Conservation (phyloP, 2,888 invertebrate species). For the Ferdinandea cuprea region DNA sequence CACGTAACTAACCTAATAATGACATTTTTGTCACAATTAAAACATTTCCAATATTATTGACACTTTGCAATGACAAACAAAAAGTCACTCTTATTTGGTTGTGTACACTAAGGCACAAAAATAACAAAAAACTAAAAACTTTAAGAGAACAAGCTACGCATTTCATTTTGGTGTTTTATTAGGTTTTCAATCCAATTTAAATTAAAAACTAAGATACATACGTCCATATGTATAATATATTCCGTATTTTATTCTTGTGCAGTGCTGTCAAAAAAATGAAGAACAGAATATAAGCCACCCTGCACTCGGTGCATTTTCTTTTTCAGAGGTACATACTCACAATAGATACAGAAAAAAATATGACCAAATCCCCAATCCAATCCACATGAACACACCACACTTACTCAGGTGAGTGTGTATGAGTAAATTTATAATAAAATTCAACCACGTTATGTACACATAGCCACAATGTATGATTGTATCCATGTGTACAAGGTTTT, state of each 20-base stretch:
- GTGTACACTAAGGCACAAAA: too few relatives aligned
- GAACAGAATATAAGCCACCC: constrained; percentile 6
- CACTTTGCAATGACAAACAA: too few relatives aligned
- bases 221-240: not conserved
- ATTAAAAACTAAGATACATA: too few relatives aligned
- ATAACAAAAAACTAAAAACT: too few relatives aligned
- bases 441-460: constrained; percentile 49
- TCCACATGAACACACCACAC: constrained; percentile 40
- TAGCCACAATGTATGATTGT: constrained; percentile 27
- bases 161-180: too few relatives aligned
- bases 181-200: too few relatives aligned
- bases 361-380: constrained; percentile 24
- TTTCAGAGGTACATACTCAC: constrained; percentile 42
- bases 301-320: constrained; percentile 63
- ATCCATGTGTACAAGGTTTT: constrained; percentile 51
- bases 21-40: too few relatives aligned
- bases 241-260: constrained; percentile 1
- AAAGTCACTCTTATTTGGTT: too few relatives aligned
- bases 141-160: too few relatives aligned
- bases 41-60: too few relatives aligned
- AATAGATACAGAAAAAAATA: constrained; percentile 31
- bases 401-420: constrained; percentile 33
- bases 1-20: too few relatives aligned
- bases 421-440: constrained; percentile 39
- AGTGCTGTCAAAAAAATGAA: constrained; percentile 1